Percentiles rank a stretch among this genome's conserved stretches.
These are phyloP conservation scores for Apostichopus leukothele DNA, from an alignment of 53 echinoderm and acorn worm species.

Conservation along the genomic window DNA sequence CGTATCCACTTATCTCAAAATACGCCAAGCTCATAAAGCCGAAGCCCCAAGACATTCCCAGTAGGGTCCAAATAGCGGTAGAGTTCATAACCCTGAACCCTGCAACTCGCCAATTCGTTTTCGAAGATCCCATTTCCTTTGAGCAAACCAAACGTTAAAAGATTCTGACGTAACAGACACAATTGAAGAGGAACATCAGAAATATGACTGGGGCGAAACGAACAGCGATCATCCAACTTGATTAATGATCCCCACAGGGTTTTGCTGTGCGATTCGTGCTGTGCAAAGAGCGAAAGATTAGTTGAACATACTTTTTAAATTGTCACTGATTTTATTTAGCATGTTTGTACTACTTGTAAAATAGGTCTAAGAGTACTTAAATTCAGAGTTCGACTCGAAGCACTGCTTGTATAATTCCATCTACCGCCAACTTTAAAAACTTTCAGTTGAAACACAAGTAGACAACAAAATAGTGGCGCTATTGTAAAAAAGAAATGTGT, in stretches of 20 bases:
- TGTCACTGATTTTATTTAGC: too few relatives aligned
- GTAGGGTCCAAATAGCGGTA: not conserved
- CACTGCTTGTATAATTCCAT: too few relatives aligned
- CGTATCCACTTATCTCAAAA: not conserved
- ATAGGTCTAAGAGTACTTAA: too few relatives aligned
- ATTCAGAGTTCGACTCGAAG: too few relatives aligned
- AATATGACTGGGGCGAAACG: constrained; percentile 55
- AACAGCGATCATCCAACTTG: constrained; percentile 48
- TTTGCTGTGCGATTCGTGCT: constrained; percentile 12
- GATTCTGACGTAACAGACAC: constrained; percentile 16
- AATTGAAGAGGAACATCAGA: constrained; percentile 59
- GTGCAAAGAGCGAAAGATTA: not conserved
- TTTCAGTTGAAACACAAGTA: too few relatives aligned
- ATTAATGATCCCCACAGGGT: constrained; percentile 52
- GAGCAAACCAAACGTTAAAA: constrained; percentile 11
- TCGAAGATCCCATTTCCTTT: constrained; percentile 33
- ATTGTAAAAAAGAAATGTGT: too few relatives aligned
- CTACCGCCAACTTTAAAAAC: too few relatives aligned
- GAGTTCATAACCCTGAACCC: not conserved
- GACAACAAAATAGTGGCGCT: too few relatives aligned
- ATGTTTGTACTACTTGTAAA: too few relatives aligned
- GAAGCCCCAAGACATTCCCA: constrained; percentile 34
- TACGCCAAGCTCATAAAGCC: constrained; percentile 19
- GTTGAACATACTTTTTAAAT: too few relatives aligned
- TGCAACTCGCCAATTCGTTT: not conserved